Evolutionary conservation across 2,113 vertebrate genomes (phyloP).

Genomic region (Falco punctatus): DNA sequence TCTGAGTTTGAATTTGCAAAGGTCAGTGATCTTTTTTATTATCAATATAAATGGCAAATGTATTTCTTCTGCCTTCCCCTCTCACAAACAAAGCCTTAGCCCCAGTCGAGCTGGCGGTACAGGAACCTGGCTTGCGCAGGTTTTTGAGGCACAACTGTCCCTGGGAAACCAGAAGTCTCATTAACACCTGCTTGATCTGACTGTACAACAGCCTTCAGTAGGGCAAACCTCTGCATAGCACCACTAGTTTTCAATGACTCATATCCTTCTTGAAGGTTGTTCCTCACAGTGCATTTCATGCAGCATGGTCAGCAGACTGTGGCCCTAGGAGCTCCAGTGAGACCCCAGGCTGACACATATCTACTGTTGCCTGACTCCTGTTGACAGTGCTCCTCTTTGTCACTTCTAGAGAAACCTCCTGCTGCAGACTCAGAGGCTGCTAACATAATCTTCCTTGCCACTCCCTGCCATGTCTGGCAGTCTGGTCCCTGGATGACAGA

Average conservation of each 20-base stretch:
- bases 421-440: not conserved
- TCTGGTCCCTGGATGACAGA: not conserved
- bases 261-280: no score
- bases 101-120: not conserved
- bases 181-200: not conserved
- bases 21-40: not conserved
- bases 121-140: not conserved
- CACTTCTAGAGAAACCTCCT: not conserved
- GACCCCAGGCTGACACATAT: not conserved
- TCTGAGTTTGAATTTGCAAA: not conserved
- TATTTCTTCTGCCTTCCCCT: not conserved
- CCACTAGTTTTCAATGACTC: not conserved
- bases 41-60: not conserved
- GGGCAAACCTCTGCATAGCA: not conserved
- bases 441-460: not conserved
- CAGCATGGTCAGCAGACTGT: not conserved
- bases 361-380: not conserved
- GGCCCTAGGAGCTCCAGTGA: not conserved
- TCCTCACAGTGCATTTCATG: rapidly evolving
- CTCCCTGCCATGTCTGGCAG: not conserved
- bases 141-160: not conserved
- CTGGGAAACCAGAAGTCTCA: not conserved
- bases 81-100: not conserved
- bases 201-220: not conserved
- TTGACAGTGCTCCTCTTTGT: not conserved